Percentiles rank a stretch among this genome's conserved stretches.
Evolutionary conservation across 1,140 invertebrate species (phyloP).

Genomic region (Penaeus japonicus): DNA sequence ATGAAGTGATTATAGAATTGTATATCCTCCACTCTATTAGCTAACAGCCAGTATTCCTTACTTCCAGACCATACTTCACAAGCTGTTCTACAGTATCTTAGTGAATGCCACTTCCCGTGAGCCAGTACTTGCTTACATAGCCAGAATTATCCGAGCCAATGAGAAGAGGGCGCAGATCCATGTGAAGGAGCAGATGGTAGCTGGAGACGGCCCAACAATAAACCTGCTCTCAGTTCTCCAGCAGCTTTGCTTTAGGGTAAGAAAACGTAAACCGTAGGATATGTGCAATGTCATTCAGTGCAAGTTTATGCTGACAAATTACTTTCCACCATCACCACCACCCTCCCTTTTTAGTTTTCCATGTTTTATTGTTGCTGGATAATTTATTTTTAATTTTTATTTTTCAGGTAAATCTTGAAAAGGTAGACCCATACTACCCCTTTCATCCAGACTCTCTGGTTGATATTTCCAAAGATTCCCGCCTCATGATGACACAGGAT

Average conservation of each 20-base stretch:
- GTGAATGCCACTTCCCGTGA: conserved; percentile 81
- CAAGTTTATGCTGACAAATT: background rate
- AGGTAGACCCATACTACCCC: conserved; percentile 77
- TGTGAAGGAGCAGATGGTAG: conserved; percentile 79
- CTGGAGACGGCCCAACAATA: conserved; percentile 93
- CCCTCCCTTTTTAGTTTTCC: background rate
- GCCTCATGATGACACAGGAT: conserved; percentile 81
- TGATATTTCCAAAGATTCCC: conserved; percentile 83
- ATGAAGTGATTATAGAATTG: too few relatives aligned
- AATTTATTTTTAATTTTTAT: background rate
- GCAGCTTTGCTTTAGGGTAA: conserved; percentile 81
- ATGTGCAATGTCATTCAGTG: background rate
- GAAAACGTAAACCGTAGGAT: background rate
- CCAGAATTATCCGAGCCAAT: conserved; percentile 79
- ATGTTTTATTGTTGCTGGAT: too few relatives aligned
- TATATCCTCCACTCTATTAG: too few relatives aligned
- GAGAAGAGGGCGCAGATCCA: conserved; percentile 89
- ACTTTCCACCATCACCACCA: background rate
- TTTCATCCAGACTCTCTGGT: conserved; percentile 83
- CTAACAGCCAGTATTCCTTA: background rate
- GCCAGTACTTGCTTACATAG: conserved; percentile 79
- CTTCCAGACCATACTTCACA: conserved; percentile 73
- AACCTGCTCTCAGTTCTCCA: conserved; percentile 92
- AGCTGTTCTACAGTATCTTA: conserved; percentile 84
- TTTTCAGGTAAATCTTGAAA: conserved; percentile 63